Conservation (phyloP, 1,140 invertebrate genomes). For the Pogonomyrmex californicus region DNA sequence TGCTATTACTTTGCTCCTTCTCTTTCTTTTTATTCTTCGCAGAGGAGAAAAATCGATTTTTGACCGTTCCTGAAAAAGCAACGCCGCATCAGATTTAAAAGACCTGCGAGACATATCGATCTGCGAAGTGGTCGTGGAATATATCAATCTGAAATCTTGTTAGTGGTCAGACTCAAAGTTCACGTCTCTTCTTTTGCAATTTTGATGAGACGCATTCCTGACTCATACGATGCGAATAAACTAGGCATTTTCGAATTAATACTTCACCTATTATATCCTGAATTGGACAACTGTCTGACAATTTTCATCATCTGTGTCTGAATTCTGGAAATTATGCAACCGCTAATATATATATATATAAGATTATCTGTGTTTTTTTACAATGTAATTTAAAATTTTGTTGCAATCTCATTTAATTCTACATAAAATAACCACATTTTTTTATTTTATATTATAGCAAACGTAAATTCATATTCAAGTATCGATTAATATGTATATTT, state of each 20-base stretch:
- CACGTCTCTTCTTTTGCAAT: slow-evolving; percentile 44
- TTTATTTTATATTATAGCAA: not conserved
- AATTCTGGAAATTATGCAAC: not conserved
- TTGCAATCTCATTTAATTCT: not conserved
- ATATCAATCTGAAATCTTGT: slow-evolving; percentile 21
- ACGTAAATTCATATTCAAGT: not conserved
- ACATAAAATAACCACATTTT: not conserved
- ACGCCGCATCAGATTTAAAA: slow-evolving; percentile 35
- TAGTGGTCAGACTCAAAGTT: slow-evolving; percentile 34
- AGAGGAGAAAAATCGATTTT: slow-evolving; percentile 52
- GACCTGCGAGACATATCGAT: slow-evolving; percentile 52
- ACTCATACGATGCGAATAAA: slow-evolving; percentile 21
- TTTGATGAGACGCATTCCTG: slow-evolving; percentile 54
- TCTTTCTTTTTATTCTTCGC: slow-evolving; percentile 7
- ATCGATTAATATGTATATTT: not conserved
- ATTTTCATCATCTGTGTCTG: not conserved
- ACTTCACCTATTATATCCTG: slow-evolving; percentile 17
- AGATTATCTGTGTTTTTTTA: not conserved
- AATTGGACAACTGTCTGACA: slow-evolving; percentile 1
- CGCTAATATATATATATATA: too few species aligned
- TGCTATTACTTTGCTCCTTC: slow-evolving; percentile 25
- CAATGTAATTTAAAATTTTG: not conserved
- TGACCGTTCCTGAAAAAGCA: slow-evolving; percentile 67
- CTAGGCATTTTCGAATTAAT: slow-evolving; percentile 37
- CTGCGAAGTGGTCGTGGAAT: not conserved